phyloP scores from a whole-genome alignment of 2,113 vertebrate genomes.

The Patagioenas fasciata region DNA sequence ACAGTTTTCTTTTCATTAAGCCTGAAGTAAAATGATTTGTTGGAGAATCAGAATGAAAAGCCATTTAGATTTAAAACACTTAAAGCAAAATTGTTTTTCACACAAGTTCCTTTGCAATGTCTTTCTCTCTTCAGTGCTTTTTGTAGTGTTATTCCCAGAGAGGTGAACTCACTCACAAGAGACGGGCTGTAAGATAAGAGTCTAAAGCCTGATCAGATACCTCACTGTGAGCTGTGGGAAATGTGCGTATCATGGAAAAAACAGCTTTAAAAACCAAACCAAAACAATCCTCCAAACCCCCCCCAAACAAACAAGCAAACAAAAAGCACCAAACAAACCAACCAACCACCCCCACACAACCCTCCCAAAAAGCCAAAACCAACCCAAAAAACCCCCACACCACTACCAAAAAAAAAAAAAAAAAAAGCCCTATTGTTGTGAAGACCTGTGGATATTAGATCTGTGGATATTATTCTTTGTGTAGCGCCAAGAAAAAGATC shows the following conservation, averaged over 20 bases:
- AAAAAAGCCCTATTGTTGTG: conserved; percentile 1
- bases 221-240: conserved; percentile 40
- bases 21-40: not conserved
- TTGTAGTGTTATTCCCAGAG: not conserved
- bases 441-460: conserved; percentile 44
- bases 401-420: not conserved
- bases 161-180: not conserved
- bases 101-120: not conserved
- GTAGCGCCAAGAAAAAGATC: conserved; percentile 50
- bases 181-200: conserved; percentile 30
- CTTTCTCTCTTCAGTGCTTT: conserved; percentile 17
- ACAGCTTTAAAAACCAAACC: not conserved
- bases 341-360: too few species aligned
- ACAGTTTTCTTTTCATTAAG: not conserved
- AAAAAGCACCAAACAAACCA: too few species aligned
- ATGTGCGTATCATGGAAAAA: conserved; percentile 11
- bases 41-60: conserved; percentile 11
- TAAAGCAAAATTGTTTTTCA: conserved; percentile 20
- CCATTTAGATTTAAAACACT: conserved; percentile 22
- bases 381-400: not conserved
- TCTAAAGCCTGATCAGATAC: conserved; percentile 48
- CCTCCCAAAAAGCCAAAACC: too few species aligned
- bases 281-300: too few species aligned
- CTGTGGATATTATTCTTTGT: conserved; percentile 42
- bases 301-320: too few species aligned